A percentile compares a stretch with the other conserved stretches of the same genome.
Conservation (phyloP, 2,888 invertebrate species). For the Leptopterna dolabrata region DNA sequence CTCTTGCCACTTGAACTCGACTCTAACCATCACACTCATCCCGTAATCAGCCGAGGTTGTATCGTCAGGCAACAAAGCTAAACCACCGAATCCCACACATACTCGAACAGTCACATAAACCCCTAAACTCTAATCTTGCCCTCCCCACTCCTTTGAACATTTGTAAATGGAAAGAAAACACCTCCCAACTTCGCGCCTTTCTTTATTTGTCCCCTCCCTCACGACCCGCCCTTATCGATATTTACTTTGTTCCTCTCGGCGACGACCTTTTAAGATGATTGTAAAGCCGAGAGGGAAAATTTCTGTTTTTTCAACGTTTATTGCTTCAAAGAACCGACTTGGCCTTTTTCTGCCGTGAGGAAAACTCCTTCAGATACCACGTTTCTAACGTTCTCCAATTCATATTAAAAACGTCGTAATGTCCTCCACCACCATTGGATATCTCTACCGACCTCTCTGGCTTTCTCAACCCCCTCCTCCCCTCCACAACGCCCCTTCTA, state of each 20-base stretch:
- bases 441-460: too few species aligned
- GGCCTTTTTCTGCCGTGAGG: neutral
- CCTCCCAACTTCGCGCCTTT: neutral
- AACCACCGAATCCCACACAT: too few species aligned
- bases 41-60: too few species aligned
- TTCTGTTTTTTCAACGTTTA: neutral
- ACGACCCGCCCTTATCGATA: neutral
- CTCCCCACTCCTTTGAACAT: too few species aligned
- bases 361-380: neutral
- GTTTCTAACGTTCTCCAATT: neutral
- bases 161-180: conserved; percentile 32
- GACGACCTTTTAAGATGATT: neutral
- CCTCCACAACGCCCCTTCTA: neutral
- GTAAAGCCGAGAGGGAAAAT: neutral
- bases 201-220: neutral
- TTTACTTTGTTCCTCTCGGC: conserved; percentile 20
- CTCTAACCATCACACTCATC: too few species aligned
- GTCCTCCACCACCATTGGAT: neutral
- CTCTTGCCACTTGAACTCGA: too few species aligned
- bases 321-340: neutral
- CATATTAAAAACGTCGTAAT: neutral
- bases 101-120: too few species aligned
- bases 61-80: too few species aligned
- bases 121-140: too few species aligned
- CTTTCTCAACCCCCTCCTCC: too few species aligned